Conservation (phyloP, 1,140 invertebrate genomes). For the Portunus trituberculatus region DNA sequence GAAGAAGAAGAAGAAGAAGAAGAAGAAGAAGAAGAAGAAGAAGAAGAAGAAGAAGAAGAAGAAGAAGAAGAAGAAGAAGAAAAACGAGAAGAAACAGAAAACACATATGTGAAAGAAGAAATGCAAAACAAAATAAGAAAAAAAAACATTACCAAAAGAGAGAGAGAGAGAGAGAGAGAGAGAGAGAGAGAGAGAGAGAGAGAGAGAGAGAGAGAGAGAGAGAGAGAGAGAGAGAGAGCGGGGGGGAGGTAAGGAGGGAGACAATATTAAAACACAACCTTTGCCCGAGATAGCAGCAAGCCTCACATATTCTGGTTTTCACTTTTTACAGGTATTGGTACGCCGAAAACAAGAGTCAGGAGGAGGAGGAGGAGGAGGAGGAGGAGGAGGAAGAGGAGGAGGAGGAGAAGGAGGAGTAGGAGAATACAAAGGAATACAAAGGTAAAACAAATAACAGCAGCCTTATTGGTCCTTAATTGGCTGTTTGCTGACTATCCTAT, state of each 20-base stretch:
- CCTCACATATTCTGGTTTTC: background rate
- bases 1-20: too few relatives aligned
- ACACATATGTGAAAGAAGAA: background rate
- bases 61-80: too few relatives aligned
- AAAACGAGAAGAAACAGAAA: background rate
- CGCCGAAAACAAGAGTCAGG: background rate
- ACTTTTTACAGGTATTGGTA: background rate
- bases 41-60: too few relatives aligned
- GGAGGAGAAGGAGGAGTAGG: background rate
- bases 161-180: too few relatives aligned
- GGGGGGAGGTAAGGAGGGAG: background rate
- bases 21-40: too few relatives aligned
- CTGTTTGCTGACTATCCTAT: too few relatives aligned
- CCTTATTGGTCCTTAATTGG: too few relatives aligned
- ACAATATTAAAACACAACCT: background rate
- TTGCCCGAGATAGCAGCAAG: slow-evolving; percentile 1
- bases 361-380: background rate
- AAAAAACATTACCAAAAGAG: background rate
- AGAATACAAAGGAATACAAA: too few relatives aligned
- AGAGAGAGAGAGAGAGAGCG: too few relatives aligned
- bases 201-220: too few relatives aligned
- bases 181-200: too few relatives aligned
- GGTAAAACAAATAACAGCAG: too few relatives aligned
- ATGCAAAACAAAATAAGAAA: background rate
- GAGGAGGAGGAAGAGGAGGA: background rate